Conservation (phyloP, 2,888 invertebrate genomes). For the Panopea generosa region DNA sequence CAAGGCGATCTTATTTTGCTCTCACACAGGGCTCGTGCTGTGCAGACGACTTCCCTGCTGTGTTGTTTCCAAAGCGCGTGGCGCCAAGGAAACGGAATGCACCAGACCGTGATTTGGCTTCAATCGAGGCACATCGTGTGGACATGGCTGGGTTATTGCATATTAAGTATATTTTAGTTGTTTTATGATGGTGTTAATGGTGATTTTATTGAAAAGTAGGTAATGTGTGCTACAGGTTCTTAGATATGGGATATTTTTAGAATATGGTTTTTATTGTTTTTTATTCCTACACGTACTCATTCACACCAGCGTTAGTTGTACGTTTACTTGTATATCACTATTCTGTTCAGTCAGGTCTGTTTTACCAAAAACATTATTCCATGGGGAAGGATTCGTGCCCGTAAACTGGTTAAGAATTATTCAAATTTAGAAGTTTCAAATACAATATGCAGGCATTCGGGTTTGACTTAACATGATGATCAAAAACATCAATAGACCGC, state of each 20-base stretch:
- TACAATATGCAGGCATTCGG: too few relatives aligned
- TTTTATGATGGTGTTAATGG: conserved; percentile 45
- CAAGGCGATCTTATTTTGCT: conserved; percentile 34
- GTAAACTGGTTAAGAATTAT: too few relatives aligned
- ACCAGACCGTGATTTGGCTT: conserved; percentile 40
- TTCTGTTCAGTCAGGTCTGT: too few relatives aligned
- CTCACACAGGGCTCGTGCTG: conserved; percentile 53
- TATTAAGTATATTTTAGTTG: conserved; percentile 53
- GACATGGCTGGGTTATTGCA: conserved; percentile 57
- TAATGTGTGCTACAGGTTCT: conserved; percentile 45
- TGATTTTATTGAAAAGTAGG: conserved; percentile 54
- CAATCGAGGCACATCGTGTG: conserved; percentile 50
- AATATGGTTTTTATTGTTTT: conserved; percentile 6
- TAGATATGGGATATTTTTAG: conserved; percentile 9
- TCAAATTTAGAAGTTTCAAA: too few relatives aligned
- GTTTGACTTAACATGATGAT: too few relatives aligned
- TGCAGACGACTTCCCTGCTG: conserved; percentile 53
- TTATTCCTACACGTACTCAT: background rate
- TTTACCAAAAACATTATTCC: too few relatives aligned
- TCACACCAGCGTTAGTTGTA: too few relatives aligned
- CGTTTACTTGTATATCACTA: too few relatives aligned
- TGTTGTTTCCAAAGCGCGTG: conserved; percentile 53
- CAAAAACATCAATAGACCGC: too few relatives aligned
- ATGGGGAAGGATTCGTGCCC: too few relatives aligned
- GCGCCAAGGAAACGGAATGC: conserved; percentile 44